A percentile compares a stretch with the other conserved stretches of the same genome.
Conservation (phyloP, 2,797 vertebrate genomes). For the Anas capensis region DNA sequence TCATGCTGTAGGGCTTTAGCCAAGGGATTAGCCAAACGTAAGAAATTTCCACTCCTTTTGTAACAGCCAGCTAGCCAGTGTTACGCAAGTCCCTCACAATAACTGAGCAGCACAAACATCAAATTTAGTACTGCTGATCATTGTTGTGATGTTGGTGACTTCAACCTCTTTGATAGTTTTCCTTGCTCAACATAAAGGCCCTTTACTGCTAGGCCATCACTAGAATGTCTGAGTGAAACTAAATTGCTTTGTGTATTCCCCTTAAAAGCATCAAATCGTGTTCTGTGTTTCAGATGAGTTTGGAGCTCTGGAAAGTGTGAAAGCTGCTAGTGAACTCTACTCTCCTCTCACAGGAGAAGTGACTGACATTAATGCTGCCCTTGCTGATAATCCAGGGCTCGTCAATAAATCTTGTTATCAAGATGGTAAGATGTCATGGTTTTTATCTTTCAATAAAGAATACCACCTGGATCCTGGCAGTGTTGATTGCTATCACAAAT, state of each 20-base stretch:
- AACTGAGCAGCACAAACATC: not conserved
- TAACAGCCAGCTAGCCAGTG: not conserved
- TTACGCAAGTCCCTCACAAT: not conserved
- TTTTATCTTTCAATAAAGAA: not conserved
- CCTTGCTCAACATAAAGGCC: not conserved
- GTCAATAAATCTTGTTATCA: constrained; percentile 97
- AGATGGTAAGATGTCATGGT: constrained; percentile 86
- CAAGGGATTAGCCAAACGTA: not conserved
- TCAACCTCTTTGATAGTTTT: not conserved
- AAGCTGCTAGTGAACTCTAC: constrained; percentile 97
- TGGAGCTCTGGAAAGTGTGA: constrained; percentile 97
- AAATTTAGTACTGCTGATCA: not conserved
- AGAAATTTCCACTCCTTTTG: not conserved
- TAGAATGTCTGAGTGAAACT: not conserved
- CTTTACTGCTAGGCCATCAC: not conserved
- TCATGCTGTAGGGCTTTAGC: not conserved
- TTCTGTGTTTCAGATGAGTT: constrained; percentile 89
- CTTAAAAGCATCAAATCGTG: not conserved
- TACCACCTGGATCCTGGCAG: not conserved
- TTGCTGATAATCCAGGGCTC: constrained; percentile 92
- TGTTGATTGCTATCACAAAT: not conserved
- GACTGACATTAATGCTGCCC: constrained; percentile 88
- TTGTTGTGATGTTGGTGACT: not conserved
- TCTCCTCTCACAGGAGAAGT: constrained; percentile 95
- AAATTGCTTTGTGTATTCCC: not conserved